Base-by-base conservation (phyloP, 2,888 invertebrate genomes). In the Drosophila hamatofila region DNA sequence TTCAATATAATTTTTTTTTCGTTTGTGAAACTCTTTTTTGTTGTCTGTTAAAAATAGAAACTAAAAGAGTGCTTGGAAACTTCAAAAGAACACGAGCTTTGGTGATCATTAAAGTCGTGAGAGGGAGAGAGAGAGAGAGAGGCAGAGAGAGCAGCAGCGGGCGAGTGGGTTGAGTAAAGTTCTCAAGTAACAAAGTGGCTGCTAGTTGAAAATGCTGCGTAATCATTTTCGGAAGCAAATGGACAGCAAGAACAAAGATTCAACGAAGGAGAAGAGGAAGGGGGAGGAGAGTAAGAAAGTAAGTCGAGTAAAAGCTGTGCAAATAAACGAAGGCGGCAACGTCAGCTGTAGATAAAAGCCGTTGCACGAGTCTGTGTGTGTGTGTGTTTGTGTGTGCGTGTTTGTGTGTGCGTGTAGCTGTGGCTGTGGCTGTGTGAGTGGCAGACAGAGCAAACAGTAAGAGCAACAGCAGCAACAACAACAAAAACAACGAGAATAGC, bases 171-270 rank as follows among this genome's bases (percentile, higher is more conserved):
- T 37, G 16, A 37, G 35, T 37, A 16, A 54, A 63, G 62, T 61
- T 63, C 58, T 71, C 70, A 73, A 75, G 78, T 75, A 67, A 68
- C 62, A 72, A 67, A 78, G 72, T 72, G 65, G 49, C 72, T 78
- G 73, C 70, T 57, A 74, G 72, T 63, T 59, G 12, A 74, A 80
- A 86, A 72, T 71, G 84, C 84, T 84, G 80, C 84, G 89, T 89
- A 89, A 89, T 89, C 84, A 84, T 72, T 89, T 89, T 84, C 84
- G 72, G 83, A 86, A 88, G 75, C 59, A 69, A 74, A 75, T 71
- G 52, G 63, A 59, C 48, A 39, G 25, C 54, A 37, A 75, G 48
- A 44, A 59, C 59, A 75, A 54, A 52, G 51, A 57, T n/a, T 54
- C 23, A 39, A 4, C 9, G 41, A 67, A 12, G 51, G 42, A 4